phyloP scores from a whole-genome alignment of 2,113 vertebrate species.

The Desmodus rotundus region DNA sequence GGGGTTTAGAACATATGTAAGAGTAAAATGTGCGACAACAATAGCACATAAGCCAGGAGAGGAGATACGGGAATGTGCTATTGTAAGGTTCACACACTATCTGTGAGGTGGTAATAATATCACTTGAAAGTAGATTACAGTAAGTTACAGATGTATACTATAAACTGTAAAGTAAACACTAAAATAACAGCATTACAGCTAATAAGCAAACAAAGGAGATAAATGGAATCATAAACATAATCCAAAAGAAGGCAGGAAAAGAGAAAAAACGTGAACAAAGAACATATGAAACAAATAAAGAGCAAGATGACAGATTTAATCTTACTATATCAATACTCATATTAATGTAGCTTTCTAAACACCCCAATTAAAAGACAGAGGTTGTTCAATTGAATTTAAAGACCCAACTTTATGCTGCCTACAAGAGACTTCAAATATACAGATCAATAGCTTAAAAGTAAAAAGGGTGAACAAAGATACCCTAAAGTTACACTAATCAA shows the following conservation, averaged over 20 bases:
- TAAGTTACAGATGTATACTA: background rate
- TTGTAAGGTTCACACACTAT: background rate
- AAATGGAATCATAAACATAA: background rate
- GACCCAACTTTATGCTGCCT: background rate
- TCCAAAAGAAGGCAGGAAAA: background rate
- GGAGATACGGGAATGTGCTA: background rate
- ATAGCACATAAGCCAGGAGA: background rate
- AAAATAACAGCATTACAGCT: background rate
- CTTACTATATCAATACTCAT: background rate
- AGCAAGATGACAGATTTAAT: background rate
- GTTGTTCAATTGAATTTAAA: background rate
- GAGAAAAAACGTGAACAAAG: background rate
- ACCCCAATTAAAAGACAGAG: background rate
- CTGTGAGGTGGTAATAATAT: background rate
- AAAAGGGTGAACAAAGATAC: background rate
- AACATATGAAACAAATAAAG: background rate
- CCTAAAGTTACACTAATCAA: background rate
- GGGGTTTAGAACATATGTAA: background rate
- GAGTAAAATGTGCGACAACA: background rate
- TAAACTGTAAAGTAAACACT: background rate
- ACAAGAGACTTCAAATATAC: background rate
- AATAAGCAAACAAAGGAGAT: background rate
- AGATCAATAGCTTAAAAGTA: background rate
- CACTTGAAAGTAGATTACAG: background rate
- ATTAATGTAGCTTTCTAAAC: background rate